A percentile compares a stretch with the other conserved stretches of the same genome.
Conservation (phyloP, 2,113 vertebrate species). For the Todiramphus saurophagus region DNA sequence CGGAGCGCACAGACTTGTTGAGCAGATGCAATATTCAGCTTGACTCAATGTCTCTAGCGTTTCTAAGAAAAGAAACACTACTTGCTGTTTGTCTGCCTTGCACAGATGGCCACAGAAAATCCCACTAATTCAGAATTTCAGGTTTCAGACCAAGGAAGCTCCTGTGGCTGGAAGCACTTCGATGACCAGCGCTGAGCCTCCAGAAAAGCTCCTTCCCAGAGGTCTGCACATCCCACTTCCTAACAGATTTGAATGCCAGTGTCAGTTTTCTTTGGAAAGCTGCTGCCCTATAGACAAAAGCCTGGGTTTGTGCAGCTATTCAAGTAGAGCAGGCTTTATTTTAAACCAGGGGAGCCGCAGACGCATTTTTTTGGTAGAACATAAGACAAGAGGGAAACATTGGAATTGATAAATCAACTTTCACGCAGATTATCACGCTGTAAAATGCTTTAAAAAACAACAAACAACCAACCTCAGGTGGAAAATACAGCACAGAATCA, state of each 20-base stretch:
- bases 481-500: neutral
- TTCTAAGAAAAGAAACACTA: slow-evolving; percentile 10
- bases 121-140: neutral
- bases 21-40: slow-evolving; percentile 12
- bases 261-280: neutral
- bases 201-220: neutral
- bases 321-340: neutral
- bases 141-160: neutral
- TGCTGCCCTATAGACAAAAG: rapidly evolving
- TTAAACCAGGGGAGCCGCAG: neutral
- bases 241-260: neutral
- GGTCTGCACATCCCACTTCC: neutral
- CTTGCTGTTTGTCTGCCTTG: neutral
- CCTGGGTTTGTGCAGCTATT: neutral
- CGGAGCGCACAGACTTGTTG: neutral
- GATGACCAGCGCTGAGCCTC: rapidly evolving
- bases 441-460: neutral
- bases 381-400: neutral
- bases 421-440: neutral
- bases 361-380: neutral
- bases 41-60: neutral
- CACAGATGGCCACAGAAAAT: neutral
- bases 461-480: neutral
- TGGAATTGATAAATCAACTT: neutral
- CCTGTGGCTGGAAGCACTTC: neutral